Evolutionary conservation across 2,888 invertebrate species (phyloP).

Genomic region (Drepana falcataria): DNA sequence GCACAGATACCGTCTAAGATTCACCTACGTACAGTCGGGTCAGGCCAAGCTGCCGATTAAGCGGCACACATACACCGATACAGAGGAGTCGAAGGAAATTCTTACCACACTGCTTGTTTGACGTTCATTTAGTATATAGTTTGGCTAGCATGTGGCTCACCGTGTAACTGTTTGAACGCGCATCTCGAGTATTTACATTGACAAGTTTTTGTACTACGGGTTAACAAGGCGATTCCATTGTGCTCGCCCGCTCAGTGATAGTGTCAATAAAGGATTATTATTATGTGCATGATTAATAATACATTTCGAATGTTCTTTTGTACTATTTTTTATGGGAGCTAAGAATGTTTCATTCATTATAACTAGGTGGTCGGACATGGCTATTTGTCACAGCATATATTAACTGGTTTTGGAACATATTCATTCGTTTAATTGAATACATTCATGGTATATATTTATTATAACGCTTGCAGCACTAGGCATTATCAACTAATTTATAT

Average conservation of each 20-base stretch:
- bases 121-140: conserved; percentile 19
- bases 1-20: conserved; percentile 45
- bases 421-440: background rate
- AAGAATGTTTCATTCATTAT: conserved; percentile 12
- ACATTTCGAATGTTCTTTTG: conserved; percentile 30
- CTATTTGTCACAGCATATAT: background rate
- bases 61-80: conserved; percentile 16
- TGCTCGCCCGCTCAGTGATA: conserved; percentile 56
- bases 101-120: conserved; percentile 28
- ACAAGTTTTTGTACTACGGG: conserved; percentile 61
- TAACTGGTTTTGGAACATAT: background rate
- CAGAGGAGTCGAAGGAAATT: conserved; percentile 16
- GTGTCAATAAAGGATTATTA: conserved; percentile 66
- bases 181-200: conserved; percentile 58
- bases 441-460: background rate
- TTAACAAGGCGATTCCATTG: conserved; percentile 67
- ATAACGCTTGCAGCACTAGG: too few relatives aligned
- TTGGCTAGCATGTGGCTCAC: conserved; percentile 41
- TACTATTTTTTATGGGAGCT: conserved; percentile 22
- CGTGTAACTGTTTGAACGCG: conserved; percentile 38
- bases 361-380: conserved; percentile 19
- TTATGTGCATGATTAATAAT: conserved; percentile 57
- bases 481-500: too few relatives aligned
- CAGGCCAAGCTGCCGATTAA: conserved; percentile 13
- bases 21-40: conserved; percentile 34